Conservation (phyloP, 2,113 vertebrate species). For the Nothobranchius furzeri region DNA sequence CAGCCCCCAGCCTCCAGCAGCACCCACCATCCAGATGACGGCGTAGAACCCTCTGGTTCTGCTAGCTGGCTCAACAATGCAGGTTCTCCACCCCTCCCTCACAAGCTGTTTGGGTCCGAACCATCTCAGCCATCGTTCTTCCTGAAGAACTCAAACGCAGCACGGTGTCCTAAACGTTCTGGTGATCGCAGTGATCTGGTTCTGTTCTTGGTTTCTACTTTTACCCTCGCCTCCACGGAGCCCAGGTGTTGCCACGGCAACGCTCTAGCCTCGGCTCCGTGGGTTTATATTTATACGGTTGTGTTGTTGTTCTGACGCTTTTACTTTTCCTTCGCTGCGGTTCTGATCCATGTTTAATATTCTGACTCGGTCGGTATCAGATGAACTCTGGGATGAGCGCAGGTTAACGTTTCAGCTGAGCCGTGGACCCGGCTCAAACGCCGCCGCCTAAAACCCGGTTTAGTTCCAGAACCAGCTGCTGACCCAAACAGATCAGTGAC, state of each 20-base stretch:
- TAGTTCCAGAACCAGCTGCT: no score
- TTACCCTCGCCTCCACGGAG: neutral
- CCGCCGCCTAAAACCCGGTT: no score
- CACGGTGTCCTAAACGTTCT: neutral
- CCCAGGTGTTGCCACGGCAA: slow-evolving; percentile 18
- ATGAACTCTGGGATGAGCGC: no score
- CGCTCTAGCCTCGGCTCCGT: neutral
- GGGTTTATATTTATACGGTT: slow-evolving; percentile 19
- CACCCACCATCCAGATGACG: slow-evolving; percentile 20
- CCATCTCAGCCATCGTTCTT: neutral
- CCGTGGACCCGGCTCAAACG: no score
- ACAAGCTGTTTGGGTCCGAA: neutral
- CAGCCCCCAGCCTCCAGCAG: neutral
- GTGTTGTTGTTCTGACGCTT: slow-evolving; percentile 1
- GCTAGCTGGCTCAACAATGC: no score
- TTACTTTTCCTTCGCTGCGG: neutral
- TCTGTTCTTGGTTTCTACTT: neutral
- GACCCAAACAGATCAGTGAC: no score
- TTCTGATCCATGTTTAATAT: neutral
- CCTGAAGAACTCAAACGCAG: neutral
- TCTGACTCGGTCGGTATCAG: neutral
- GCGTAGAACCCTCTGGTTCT: slow-evolving; percentile 16
- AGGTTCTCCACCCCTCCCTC: neutral
- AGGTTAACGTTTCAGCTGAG: no score
- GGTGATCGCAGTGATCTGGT: no score